Evolutionary conservation across 92 coral and sea anemone genomes (phyloP), one percentile per base, ranked within the genome.

Genomic region (Meandrina meandrites): DNA sequence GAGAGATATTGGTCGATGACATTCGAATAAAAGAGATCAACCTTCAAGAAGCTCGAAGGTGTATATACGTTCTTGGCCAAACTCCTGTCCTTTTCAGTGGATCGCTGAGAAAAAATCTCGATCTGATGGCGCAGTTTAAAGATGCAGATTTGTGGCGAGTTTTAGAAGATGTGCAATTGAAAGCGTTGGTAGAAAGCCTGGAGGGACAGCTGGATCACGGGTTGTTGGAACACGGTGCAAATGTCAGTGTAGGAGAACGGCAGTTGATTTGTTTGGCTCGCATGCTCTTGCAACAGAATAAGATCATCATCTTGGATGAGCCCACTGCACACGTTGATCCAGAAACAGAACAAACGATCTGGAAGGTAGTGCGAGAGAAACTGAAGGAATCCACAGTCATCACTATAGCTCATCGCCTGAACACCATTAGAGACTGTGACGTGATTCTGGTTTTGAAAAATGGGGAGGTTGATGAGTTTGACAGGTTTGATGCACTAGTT

Each of bases 301-400:
- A 91, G 80, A 91, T 94, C 48, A 77, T 91, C 35, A 87, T 94
- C 74, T 89, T 94, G 93, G 96, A 94, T 67, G 94, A 94, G 71
- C 94, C 96, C 48, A 92, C 96, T 8, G 96, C 96, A 42, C 90
- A 94, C 70, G 96, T 94, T 35, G 96, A 94, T 67, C 92, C 92
- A 81, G 90, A 87, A 5, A 94, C 96, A 8, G 96, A 94, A 37
- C 77, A 82, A 70, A 82, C 86, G 19, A 82, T 82, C 78, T 69
- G 77, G 86, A 70, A 32, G 2, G 34, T 82, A 28, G 86, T 82
- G 74, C 84, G 72, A 32, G 74, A 60, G 32, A 58, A 80, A 80
- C 73, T 80, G 8, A 64, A 24, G 28, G 53, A 80, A 16, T 80
- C 84, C 48, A 80, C 84, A n/a, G 73, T 80, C 19, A 80, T 80